Base-by-base conservation (phyloP, 2,888 invertebrate species). In the Piscicola geometra region DNA sequence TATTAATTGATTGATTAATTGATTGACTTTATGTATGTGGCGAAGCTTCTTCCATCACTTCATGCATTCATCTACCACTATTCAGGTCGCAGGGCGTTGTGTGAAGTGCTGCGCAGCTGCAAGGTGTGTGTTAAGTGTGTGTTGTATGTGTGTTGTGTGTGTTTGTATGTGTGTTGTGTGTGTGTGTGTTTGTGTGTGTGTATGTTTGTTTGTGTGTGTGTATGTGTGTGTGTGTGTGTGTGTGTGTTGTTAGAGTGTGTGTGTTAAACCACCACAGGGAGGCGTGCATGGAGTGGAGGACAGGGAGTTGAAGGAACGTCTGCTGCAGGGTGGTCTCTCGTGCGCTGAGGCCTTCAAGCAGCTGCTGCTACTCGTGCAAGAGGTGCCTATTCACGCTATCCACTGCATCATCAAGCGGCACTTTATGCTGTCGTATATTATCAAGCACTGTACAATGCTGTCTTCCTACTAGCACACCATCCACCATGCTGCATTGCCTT, bases 41-140 rank as follows among this genome's bases (percentile, higher is more conserved):
- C n/a, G n/a, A n/a, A n/a, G n/a, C n/a, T n/a, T n/a, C n/a, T n/a
- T n/a, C n/a, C n/a, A n/a, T n/a, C n/a, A n/a, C n/a, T n/a, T n/a
- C n/a, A n/a, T n/a, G n/a, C n/a, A n/a, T n/a, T n/a, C n/a, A n/a
- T n/a, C n/a, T n/a, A n/a, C n/a, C n/a, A n/a, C n/a, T 5, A 15
- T 56, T 56, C 60, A 56, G 95, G 97, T 0, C 88, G 98, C 78
- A 93, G 93, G 86, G 93, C 95, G 1, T 93, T 98, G 75, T 92
- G 92, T 25, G 96, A 98, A 83, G 91, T 99, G 89, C 88, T 99
- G 75, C 87, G 90, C 0, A 91, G 93, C 15, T 93, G 93, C 86
- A 94, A 94, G 87, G 90, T 91, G 25, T 25, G 25, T 70, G 47
- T 5, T 47, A 9, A 5, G 28, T 36, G 35, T 47, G 18, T 70